Evolutionary conservation across 2,797 vertebrate genomes (phyloP).

Genomic region (Poliocrania exsul): DNA sequence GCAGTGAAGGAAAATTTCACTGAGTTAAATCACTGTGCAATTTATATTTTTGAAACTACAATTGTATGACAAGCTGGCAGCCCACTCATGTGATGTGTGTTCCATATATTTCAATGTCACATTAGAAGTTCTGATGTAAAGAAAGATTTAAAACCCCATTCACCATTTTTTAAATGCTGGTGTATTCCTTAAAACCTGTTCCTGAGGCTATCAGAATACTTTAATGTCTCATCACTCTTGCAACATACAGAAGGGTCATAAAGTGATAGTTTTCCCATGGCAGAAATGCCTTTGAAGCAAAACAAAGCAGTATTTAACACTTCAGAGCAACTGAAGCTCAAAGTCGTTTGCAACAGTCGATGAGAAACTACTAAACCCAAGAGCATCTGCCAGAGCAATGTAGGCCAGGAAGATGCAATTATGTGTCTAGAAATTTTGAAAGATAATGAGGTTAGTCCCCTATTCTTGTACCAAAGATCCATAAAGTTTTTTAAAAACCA

Average conservation of each 20-base stretch:
- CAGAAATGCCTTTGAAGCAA: conserved; percentile 38
- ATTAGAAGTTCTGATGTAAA: not conserved
- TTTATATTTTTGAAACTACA: not conserved
- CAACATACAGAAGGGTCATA: not conserved
- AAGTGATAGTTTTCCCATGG: not conserved
- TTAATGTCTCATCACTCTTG: not conserved
- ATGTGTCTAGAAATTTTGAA: not conserved
- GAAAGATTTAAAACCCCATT: not conserved
- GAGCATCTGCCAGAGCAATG: not conserved
- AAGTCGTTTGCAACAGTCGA: not conserved
- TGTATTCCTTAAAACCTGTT: not conserved
- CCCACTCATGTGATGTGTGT: not conserved
- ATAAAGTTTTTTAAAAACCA: conserved; percentile 6
- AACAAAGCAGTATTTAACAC: conserved; percentile 27
- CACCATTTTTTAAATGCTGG: not conserved
- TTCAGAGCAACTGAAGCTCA: not conserved
- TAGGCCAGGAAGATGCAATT: not conserved
- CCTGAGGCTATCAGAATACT: conserved; percentile 4
- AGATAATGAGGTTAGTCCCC: not conserved
- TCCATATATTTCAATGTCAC: not conserved
- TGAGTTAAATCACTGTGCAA: not conserved
- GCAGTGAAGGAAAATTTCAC: not conserved
- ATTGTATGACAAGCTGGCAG: not conserved
- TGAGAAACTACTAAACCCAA: not conserved
- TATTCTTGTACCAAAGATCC: not conserved